Percentiles rank a stretch among this genome's conserved stretches.
Evolutionary conservation across 2,113 vertebrate species (phyloP).

Genomic region (Trichomycterus rosablanca): DNA sequence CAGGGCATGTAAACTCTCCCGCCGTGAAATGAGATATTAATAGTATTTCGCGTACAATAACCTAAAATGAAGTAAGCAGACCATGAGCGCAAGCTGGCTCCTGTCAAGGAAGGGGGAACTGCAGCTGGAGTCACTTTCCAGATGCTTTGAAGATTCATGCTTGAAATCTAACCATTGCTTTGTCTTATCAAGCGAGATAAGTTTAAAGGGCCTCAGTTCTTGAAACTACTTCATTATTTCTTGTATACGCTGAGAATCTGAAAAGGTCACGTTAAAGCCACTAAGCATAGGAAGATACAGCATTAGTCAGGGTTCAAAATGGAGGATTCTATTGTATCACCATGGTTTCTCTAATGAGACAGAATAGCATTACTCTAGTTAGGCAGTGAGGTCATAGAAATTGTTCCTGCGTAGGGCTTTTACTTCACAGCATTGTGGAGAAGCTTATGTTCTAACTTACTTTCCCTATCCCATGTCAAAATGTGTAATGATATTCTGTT

Average conservation of each 20-base stretch:
- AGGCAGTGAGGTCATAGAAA: constrained; percentile 10
- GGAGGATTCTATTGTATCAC: neutral
- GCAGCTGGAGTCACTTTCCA: constrained; percentile 28
- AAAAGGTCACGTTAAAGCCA: neutral
- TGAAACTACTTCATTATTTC: no score
- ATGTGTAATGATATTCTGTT: neutral
- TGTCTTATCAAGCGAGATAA: constrained; percentile 11
- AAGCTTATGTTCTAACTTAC: neutral
- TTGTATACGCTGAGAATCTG: no score
- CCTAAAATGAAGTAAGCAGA: constrained; percentile 36
- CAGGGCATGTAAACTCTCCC: constrained; percentile 40
- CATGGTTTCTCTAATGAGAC: constrained; percentile 3
- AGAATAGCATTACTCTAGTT: neutral
- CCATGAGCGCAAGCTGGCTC: constrained; percentile 41
- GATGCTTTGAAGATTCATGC: constrained; percentile 10
- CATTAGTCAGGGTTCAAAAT: neutral
- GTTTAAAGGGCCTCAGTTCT: constrained; percentile 6
- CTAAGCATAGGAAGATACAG: neutral
- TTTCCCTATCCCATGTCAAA: neutral
- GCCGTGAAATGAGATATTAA: constrained; percentile 47
- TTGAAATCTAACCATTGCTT: constrained; percentile 6
- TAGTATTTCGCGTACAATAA: constrained; percentile 39
- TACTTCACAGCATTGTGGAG: neutral
- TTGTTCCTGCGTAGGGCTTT: neutral
- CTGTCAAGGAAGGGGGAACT: neutral